Percentiles rank a stretch among this genome's conserved stretches.
phyloP scores from a whole-genome alignment of 2,113 vertebrate genomes.

The Charadrius vociferus region DNA sequence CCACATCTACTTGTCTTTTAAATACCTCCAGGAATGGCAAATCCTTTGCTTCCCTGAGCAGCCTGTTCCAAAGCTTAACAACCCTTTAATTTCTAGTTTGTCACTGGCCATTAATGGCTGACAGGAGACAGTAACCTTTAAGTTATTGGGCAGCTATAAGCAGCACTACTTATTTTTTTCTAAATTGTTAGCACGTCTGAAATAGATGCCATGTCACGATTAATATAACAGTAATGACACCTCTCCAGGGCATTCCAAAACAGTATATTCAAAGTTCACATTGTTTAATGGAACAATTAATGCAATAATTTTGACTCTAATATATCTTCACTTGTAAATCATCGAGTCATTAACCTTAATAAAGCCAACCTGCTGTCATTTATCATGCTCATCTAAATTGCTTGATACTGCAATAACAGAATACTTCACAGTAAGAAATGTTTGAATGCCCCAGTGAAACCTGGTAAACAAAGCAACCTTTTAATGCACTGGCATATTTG shows the following conservation, averaged over 20 bases:
- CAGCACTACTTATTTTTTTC: not conserved
- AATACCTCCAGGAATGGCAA: too few relatives aligned
- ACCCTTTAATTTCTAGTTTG: not conserved
- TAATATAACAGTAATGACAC: slow-evolving; percentile 31
- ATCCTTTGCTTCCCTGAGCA: too few relatives aligned
- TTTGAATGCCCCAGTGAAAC: not conserved
- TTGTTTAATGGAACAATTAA: slow-evolving; percentile 57
- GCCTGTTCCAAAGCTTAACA: too few relatives aligned
- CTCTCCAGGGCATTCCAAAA: slow-evolving; percentile 40
- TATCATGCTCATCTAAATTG: slow-evolving; percentile 21
- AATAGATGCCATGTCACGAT: slow-evolving; percentile 25
- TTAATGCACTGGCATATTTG: not conserved
- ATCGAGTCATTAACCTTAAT: slow-evolving; percentile 62
- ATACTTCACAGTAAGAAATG: not conserved
- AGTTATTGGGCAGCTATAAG: not conserved
- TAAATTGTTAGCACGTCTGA: not conserved
- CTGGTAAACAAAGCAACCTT: not conserved
- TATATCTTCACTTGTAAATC: slow-evolving; percentile 65
- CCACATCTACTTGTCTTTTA: too few relatives aligned
- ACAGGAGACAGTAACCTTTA: slow-evolving; percentile 8
- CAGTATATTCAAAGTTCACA: slow-evolving; percentile 50
- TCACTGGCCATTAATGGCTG: not conserved
- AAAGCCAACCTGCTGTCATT: slow-evolving; percentile 41
- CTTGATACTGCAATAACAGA: slow-evolving; percentile 31
- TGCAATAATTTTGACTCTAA: slow-evolving; percentile 59